These are phyloP conservation scores for Steatornis caripensis DNA, from an alignment of 2,113 vertebrate genomes.

Conservation along the genomic window DNA sequence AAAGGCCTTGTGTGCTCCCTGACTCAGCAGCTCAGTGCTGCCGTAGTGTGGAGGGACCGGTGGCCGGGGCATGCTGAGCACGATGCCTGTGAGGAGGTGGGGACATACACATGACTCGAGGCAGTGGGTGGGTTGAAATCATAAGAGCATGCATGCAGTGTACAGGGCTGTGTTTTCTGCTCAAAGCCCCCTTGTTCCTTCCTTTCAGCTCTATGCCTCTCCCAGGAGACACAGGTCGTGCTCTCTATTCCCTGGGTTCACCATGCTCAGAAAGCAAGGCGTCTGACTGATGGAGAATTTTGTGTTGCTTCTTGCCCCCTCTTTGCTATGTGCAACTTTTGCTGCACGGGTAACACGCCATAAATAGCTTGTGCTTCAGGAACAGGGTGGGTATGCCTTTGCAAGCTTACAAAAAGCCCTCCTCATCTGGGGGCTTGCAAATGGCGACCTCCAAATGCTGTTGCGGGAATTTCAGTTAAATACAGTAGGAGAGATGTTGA, in stretches of 20 bases:
- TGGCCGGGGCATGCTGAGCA: rapidly evolving
- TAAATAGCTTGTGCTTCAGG: neutral
- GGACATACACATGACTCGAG: rapidly evolving
- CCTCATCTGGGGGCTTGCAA: rapidly evolving
- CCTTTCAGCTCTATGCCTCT: neutral
- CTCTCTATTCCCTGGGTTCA: neutral
- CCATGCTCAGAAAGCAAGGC: neutral
- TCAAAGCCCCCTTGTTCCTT: neutral
- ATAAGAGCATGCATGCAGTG: rapidly evolving
- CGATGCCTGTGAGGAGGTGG: neutral
- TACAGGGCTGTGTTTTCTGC: neutral
- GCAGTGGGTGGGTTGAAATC: neutral
- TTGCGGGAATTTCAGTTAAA: neutral
- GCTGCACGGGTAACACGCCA: neutral
- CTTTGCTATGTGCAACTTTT: neutral
- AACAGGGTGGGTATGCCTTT: neutral
- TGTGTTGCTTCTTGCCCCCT: neutral
- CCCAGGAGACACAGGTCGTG: neutral
- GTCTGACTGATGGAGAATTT: neutral
- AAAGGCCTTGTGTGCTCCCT: neutral
- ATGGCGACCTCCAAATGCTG: neutral
- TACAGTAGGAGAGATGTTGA: neutral
- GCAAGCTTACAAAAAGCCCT: neutral
- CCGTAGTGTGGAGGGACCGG: neutral
- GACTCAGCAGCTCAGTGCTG: neutral